Percentiles rank a stretch among this genome's conserved stretches.
Conservation (phyloP, 2,888 invertebrate species). For the Herminia tarsipennalis region DNA sequence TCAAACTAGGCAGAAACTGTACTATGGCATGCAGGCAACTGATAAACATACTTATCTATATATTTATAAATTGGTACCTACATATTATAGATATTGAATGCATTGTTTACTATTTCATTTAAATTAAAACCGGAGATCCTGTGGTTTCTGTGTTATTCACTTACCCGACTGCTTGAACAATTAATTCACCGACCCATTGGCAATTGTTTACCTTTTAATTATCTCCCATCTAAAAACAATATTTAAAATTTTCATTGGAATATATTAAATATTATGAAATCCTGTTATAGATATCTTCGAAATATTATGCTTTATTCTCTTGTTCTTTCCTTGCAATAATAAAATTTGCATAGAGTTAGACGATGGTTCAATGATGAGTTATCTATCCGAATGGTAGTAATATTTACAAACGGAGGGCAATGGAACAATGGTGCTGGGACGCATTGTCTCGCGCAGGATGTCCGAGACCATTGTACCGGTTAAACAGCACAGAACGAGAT, state of each 20-base stretch:
- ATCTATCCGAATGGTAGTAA: constrained; percentile 63
- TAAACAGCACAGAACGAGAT: constrained; percentile 84
- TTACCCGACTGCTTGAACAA: too few relatives aligned
- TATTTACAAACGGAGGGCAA: constrained; percentile 75
- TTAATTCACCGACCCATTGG: neutral
- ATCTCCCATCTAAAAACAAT: neutral
- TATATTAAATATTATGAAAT: constrained; percentile 9
- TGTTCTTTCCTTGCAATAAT: constrained; percentile 41
- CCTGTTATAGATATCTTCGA: constrained; percentile 1
- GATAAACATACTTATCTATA: too few relatives aligned
- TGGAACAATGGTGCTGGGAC: constrained; percentile 75
- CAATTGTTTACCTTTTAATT: neutral
- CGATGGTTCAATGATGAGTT: constrained; percentile 52
- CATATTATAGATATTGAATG: too few relatives aligned
- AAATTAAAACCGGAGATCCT: too few relatives aligned
- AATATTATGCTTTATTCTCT: constrained; percentile 18
- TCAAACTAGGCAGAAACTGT: too few relatives aligned
- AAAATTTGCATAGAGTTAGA: constrained; percentile 51
- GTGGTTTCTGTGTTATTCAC: too few relatives aligned
- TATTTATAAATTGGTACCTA: too few relatives aligned
- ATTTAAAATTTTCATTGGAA: neutral
- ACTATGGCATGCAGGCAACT: too few relatives aligned
- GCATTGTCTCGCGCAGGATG: constrained; percentile 82
- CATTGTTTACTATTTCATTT: too few relatives aligned
- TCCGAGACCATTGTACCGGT: constrained; percentile 77